Percentiles rank a stretch among this genome's conserved stretches.
Evolutionary conservation across 2,113 vertebrate genomes (phyloP).

Genomic region (Uria aalge): DNA sequence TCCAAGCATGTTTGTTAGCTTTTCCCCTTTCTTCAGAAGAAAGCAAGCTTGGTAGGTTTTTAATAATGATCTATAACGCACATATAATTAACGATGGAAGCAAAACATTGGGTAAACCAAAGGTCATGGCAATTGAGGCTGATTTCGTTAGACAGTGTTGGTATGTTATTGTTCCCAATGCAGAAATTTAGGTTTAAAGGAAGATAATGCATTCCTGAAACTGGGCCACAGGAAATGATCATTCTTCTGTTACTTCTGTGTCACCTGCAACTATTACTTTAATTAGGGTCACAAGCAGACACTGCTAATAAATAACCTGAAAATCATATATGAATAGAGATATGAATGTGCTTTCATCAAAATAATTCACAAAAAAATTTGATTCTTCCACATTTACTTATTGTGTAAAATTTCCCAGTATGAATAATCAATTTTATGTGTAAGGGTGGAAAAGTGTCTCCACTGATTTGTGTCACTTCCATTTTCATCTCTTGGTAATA

Average conservation of each 20-base stretch:
- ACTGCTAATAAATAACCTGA: neutral
- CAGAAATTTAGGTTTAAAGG: conserved; percentile 36
- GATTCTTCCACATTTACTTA: neutral
- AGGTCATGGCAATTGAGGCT: conserved; percentile 55
- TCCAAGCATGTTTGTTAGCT: neutral
- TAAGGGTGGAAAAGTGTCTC: neutral
- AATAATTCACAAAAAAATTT: neutral
- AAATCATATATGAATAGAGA: neutral
- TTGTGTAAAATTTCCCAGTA: neutral
- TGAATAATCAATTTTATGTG: neutral
- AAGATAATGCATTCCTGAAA: conserved; percentile 24
- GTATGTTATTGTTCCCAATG: conserved; percentile 52
- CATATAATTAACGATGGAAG: conserved; percentile 32
- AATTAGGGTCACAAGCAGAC: conserved; percentile 17
- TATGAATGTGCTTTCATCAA: neutral
- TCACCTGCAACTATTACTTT: conserved; percentile 43
- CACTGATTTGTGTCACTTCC: neutral
- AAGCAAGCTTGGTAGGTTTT: conserved; percentile 15
- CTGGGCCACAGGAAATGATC: conserved; percentile 36
- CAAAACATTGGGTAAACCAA: conserved; percentile 47
- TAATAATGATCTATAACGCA: conserved; percentile 31
- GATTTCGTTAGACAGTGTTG: conserved; percentile 47
- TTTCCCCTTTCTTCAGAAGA: conserved; percentile 7
- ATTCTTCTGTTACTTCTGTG: neutral
- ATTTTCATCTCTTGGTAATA: neutral